Evolutionary conservation across 2,113 vertebrate species (phyloP).

Genomic region (Neotoma lepida): DNA sequence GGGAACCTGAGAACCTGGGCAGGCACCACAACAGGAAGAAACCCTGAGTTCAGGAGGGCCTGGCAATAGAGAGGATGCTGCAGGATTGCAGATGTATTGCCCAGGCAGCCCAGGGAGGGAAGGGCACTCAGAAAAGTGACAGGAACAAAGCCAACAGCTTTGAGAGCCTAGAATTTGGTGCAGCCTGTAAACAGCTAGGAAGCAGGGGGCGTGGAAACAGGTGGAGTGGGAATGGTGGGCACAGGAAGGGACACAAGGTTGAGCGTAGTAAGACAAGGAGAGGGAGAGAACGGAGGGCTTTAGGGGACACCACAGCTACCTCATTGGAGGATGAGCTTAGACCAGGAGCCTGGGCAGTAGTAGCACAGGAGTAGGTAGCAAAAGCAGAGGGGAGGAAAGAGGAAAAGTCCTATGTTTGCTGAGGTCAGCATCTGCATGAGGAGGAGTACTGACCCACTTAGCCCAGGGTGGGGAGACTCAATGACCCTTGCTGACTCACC

Average conservation of each 20-base stretch:
- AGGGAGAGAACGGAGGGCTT: neutral
- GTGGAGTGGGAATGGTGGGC: neutral
- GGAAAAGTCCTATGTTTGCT: too few species aligned
- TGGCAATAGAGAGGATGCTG: neutral
- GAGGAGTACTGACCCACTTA: neutral
- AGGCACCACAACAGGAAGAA: neutral
- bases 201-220: too few species aligned
- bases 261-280: neutral
- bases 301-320: neutral
- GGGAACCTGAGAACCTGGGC: neutral
- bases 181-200: fast-evolving
- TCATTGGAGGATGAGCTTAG: neutral
- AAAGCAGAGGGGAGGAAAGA: neutral
- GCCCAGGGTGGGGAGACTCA: neutral
- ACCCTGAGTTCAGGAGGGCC: neutral
- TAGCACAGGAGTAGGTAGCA: neutral
- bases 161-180: neutral
- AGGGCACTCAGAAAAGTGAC: neutral
- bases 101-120: neutral
- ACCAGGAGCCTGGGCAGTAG: neutral
- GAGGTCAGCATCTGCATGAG: neutral
- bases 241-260: neutral
- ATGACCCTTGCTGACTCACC: constrained; percentile 37
- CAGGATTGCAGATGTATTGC: neutral
- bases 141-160: neutral